Conservation (phyloP, 1,140 invertebrate species). For the Coenobita brevimanus region DNA sequence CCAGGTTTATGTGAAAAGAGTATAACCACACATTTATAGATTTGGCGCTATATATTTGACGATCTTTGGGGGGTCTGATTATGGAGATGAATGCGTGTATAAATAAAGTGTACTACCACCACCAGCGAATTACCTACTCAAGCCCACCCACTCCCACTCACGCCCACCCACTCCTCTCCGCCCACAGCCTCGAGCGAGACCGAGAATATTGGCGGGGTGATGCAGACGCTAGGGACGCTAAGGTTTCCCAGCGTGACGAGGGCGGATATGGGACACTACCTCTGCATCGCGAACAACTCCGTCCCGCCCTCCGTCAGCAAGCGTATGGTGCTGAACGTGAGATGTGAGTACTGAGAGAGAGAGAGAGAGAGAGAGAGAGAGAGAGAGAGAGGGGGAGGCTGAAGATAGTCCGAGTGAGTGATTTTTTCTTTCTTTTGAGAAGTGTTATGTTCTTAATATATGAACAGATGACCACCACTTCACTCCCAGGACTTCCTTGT, state of each 20-base stretch:
- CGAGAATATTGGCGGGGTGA: constrained; percentile 74
- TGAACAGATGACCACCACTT: no score
- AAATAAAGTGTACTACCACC: no score
- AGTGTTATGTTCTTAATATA: no score
- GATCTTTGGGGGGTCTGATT: no score
- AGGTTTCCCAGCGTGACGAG: constrained; percentile 81
- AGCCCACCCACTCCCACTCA: neutral
- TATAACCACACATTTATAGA: no score
- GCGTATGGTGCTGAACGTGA: constrained; percentile 87
- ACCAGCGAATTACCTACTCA: neutral
- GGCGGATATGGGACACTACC: constrained; percentile 89
- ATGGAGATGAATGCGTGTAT: no score
- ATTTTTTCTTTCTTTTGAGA: no score
- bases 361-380: neutral
- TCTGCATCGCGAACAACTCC: constrained; percentile 91
- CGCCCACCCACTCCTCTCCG: neutral
- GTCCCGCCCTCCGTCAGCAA: constrained; percentile 92
- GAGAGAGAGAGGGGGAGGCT: neutral
- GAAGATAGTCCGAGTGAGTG: neutral
- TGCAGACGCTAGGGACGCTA: constrained; percentile 82
- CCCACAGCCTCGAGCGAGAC: constrained; percentile 52
- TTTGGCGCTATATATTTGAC: no score
- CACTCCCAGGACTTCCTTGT: no score
- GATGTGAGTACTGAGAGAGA: constrained; percentile 81
- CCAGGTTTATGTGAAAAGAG: no score